Evolutionary conservation across 2,888 invertebrate genomes (phyloP), one percentile per base, ranked within the genome.

Genomic region (Hirudinaria manillensis): DNA sequence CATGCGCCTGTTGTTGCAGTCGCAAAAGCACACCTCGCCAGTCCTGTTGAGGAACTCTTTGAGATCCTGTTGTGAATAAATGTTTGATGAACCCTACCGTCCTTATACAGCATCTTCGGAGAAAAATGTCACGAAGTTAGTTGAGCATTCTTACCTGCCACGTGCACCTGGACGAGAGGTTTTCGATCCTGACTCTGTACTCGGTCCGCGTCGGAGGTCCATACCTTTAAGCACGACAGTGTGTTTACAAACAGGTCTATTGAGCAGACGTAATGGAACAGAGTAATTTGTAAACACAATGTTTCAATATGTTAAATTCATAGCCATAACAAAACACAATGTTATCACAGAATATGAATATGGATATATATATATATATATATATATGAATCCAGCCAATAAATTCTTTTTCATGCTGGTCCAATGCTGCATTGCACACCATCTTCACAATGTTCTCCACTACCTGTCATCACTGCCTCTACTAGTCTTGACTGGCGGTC

Each of bases 181-280:
- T 98, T 87, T 98, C 96, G 81, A 98, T 95, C 85, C 94, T 91
- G 79, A 98, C 89, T 81, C 97, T 91, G 86, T 96, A 88, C 53
- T 98, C 96, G 81, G 98, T 98, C 83, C 97, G 90, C 81, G 94
- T 93, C 75, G 97, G 97, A 81, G 97, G 96, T 79, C 97, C 97
- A 86, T 96, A 97, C 88, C 95, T 94, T 87, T 36, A 29, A 70
- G 7, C 19, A 24, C 24, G 13, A 45, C 27, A 70, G 6, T 45
- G 3, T 70, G 38, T 45, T 34, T 45, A 70, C 21, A 10, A 27
- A n/a, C 38, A 70, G 4, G n/a, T n/a, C n/a, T n/a, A n/a, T n/a
- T n/a, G n/a, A n/a, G n/a, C n/a, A 53, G 19, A 19, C 16, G 55
- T 53, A 53, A 16, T 53, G 55, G 29, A 67, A 67, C 21, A 38